phyloP scores from a whole-genome alignment of 1,140 invertebrate genomes.

The Platorchestia sp. region DNA sequence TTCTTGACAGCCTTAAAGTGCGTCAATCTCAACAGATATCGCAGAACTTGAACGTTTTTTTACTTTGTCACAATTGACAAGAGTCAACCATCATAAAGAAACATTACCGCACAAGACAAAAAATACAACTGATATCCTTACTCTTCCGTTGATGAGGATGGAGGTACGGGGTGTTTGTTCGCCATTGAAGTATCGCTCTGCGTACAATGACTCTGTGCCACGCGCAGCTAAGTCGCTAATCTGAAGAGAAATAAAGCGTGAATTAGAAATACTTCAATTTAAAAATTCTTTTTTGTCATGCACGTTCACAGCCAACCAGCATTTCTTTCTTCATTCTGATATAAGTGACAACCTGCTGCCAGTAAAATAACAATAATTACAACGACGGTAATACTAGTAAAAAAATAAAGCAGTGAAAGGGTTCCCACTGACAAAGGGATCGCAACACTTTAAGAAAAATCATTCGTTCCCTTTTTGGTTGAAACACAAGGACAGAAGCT shows the following conservation, averaged over 20 bases:
- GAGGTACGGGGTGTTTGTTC: neutral
- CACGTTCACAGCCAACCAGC: too few relatives aligned
- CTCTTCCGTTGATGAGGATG: conserved; percentile 22
- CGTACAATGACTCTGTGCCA: conserved; percentile 10
- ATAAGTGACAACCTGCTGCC: neutral
- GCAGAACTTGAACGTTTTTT: neutral
- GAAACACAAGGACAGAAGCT: neutral
- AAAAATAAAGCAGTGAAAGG: too few relatives aligned
- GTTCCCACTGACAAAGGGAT: too few relatives aligned
- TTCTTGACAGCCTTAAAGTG: neutral
- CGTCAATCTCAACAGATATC: neutral
- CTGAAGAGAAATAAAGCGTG: neutral
- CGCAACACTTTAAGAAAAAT: too few relatives aligned
- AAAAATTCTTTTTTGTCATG: neutral
- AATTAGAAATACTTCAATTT: neutral
- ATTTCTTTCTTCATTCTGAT: neutral
- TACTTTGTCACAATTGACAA: neutral
- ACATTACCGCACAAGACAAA: neutral
- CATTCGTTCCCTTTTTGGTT: neutral
- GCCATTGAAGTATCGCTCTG: neutral
- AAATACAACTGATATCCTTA: neutral
- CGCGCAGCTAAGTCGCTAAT: conserved; percentile 22
- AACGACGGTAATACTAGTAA: too few relatives aligned
- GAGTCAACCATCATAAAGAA: neutral
- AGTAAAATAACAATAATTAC: too few relatives aligned